Evolutionary conservation across 2,888 invertebrate species (phyloP).

Genomic region (Campoletis raptor): DNA sequence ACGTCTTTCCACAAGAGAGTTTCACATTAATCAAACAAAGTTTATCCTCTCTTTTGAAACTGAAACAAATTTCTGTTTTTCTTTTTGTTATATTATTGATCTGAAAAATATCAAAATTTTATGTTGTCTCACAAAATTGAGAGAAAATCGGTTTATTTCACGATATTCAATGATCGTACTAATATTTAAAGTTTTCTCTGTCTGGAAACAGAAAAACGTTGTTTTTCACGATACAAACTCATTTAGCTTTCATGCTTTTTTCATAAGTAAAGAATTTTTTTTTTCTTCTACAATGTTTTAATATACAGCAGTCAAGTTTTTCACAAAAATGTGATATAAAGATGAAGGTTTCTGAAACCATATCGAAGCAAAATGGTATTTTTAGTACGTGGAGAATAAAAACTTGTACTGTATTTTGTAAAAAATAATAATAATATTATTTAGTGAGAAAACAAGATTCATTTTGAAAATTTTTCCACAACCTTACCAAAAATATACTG

Average conservation of each 20-base stretch:
- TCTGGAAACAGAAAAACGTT: neutral
- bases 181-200: neutral
- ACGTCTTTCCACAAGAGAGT: neutral
- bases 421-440: constrained; percentile 48
- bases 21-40: no score
- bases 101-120: neutral
- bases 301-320: neutral
- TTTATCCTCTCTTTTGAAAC: neutral
- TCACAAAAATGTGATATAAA: neutral
- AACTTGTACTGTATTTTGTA: constrained; percentile 26
- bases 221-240: neutral
- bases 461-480: constrained; percentile 28
- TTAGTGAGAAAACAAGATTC: constrained; percentile 15
- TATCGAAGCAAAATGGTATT: neutral
- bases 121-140: neutral
- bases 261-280: neutral
- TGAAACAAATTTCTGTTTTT: neutral
- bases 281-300: neutral
- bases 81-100: neutral
- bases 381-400: neutral
- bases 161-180: neutral
- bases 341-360: neutral
- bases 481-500: neutral
- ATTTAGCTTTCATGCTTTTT: neutral
- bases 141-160: neutral